Evolutionary conservation across 2,797 vertebrate genomes (phyloP).

Genomic region (Myoxocephalus aenaeus): DNA sequence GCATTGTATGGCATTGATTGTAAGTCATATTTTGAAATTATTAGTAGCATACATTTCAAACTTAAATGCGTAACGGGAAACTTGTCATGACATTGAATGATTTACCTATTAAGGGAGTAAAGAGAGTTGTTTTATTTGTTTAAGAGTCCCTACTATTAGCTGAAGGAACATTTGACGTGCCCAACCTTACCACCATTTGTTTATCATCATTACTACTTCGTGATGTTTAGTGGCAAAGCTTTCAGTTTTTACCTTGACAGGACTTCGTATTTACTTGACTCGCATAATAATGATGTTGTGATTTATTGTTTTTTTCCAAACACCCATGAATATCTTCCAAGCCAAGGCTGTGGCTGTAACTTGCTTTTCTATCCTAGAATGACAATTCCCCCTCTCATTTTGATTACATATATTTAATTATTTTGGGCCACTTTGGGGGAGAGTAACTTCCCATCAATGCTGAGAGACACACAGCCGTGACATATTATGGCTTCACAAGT

Average conservation of each 20-base stretch:
- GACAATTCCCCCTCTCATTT: not conserved
- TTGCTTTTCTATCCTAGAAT: not conserved
- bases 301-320: not conserved
- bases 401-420: not conserved
- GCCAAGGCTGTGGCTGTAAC: not conserved
- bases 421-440: not conserved
- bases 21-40: not conserved
- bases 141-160: not conserved
- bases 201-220: not conserved
- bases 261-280: conserved; percentile 8
- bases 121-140: not conserved
- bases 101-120: not conserved
- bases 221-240: not conserved
- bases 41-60: not conserved
- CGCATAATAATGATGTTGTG: not conserved
- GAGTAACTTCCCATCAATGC: not conserved
- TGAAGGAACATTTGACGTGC: not conserved
- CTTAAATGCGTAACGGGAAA: not conserved
- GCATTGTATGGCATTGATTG: not conserved
- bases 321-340: not conserved
- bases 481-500: not conserved
- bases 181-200: not conserved
- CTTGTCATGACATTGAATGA: not conserved
- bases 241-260: not conserved
- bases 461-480: not conserved